Percentiles rank a stretch among this genome's conserved stretches.
Conservation (phyloP, 2,797 vertebrate genomes). For the Liasis olivaceus region DNA sequence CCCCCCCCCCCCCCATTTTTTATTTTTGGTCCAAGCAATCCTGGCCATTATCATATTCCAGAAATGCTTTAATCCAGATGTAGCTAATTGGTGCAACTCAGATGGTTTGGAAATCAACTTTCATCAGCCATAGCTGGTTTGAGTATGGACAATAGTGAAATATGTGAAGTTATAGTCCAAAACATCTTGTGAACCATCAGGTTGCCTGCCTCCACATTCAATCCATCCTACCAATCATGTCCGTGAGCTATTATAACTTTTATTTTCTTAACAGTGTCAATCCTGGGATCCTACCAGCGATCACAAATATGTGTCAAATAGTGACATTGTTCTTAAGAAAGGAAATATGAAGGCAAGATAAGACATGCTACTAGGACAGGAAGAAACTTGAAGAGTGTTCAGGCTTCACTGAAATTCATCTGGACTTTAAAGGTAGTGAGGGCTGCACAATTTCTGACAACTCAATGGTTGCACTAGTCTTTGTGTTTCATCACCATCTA, state of each 20-base stretch:
- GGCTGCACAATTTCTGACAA: not conserved
- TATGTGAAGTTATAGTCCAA: not conserved
- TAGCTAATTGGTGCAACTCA: not conserved
- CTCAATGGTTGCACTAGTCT: not conserved
- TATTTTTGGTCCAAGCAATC: not conserved
- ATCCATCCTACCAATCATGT: not conserved
- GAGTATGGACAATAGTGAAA: not conserved
- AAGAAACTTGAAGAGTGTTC: not conserved
- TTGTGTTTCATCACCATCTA: not conserved
- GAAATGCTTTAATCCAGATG: not conserved
- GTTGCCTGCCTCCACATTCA: not conserved
- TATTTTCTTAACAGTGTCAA: not conserved
- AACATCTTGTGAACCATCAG: not conserved
- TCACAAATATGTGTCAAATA: not conserved
- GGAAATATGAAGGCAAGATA: not conserved
- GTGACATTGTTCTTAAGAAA: not conserved
- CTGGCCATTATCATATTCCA: not conserved
- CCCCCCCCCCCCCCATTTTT: too few species aligned
- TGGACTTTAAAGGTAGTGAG: not conserved
- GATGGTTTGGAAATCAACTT: not conserved
- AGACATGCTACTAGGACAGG: not conserved
- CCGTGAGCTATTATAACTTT: not conserved
- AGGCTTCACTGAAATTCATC: not conserved
- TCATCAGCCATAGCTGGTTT: not conserved
- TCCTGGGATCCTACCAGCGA: not conserved